Evolutionary conservation across 2,888 invertebrate genomes (phyloP).

Genomic region (Rhimphoctona megacephalus): DNA sequence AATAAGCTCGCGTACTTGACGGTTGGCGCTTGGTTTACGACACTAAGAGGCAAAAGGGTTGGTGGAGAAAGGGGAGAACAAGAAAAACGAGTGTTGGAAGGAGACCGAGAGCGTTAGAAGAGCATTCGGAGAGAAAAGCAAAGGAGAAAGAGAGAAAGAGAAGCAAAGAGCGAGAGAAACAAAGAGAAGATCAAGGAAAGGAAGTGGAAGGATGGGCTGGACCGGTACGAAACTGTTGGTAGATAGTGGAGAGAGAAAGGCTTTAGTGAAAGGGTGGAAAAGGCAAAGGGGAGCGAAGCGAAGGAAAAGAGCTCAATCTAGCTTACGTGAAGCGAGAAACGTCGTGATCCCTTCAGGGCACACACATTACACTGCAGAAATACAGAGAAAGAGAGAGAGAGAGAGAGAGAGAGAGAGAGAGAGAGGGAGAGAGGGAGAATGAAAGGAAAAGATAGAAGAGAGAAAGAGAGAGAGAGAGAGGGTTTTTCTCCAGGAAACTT

Average conservation of each 20-base stretch:
- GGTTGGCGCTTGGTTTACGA: slow-evolving; percentile 61
- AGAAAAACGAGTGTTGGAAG: slow-evolving; percentile 24
- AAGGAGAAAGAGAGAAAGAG: not conserved
- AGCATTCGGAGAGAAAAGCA: slow-evolving; percentile 22
- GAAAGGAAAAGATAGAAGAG: not conserved
- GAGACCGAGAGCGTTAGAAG: slow-evolving; percentile 20
- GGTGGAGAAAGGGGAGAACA: slow-evolving; percentile 26
- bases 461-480: not conserved
- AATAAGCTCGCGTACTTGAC: slow-evolving; percentile 65
- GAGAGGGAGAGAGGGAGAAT: not conserved
- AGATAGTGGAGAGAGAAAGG: slow-evolving; percentile 43
- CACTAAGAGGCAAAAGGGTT: slow-evolving; percentile 55
- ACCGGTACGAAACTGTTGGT: slow-evolving; percentile 56
- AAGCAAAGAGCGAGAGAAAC: not conserved
- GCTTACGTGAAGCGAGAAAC: slow-evolving; percentile 59
- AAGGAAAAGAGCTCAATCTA: slow-evolving; percentile 64
- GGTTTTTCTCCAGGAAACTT: slow-evolving; percentile 44
- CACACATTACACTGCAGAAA: slow-evolving; percentile 36
- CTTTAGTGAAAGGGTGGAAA: slow-evolving; percentile 59
- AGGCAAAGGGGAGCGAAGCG: slow-evolving; percentile 55
- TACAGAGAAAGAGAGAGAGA: not conserved
- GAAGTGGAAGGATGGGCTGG: slow-evolving; percentile 54
- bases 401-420: not conserved
- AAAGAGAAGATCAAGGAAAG: slow-evolving; percentile 6
- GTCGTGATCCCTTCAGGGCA: slow-evolving; percentile 63